These are phyloP conservation scores for Percina caprodes DNA, from an alignment of 2,113 vertebrate genomes.

Conservation along the genomic window DNA sequence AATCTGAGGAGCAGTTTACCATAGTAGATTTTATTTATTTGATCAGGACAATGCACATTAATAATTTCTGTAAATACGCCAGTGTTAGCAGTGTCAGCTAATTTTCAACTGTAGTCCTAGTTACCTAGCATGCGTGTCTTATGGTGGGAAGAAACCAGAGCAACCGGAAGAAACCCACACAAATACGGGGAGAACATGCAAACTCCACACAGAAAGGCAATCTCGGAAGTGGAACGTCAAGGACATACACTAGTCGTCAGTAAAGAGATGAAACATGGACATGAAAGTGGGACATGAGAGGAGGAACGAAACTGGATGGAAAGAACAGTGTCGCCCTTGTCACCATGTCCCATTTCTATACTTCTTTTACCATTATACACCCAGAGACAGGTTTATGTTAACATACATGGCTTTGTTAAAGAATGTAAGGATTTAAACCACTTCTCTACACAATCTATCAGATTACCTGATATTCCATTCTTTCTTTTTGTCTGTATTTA, in stretches of 20 bases:
- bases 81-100: too few relatives aligned
- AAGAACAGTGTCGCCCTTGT: background rate
- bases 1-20: too few relatives aligned
- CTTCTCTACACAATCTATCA: background rate
- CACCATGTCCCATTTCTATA: slow-evolving; percentile 44
- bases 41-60: too few relatives aligned
- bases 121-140: too few relatives aligned
- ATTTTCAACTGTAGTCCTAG: too few relatives aligned
- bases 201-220: too few relatives aligned
- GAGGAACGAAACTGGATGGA: slow-evolving; percentile 15
- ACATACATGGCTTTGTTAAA: background rate
- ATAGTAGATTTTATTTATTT: too few relatives aligned
- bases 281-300: slow-evolving; percentile 5
- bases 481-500: too few relatives aligned
- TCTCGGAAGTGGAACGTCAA: background rate
- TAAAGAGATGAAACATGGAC: slow-evolving; percentile 2
- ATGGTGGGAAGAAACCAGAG: too few relatives aligned
- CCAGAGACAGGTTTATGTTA: background rate
- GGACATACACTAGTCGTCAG: background rate
- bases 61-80: too few relatives aligned
- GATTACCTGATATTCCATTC: too few relatives aligned
- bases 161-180: too few relatives aligned
- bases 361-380: slow-evolving; percentile 1
- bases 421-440: background rate
- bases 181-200: background rate